phyloP scores from a whole-genome alignment of 2,888 invertebrate genomes.

The Leptopilina syphax region DNA sequence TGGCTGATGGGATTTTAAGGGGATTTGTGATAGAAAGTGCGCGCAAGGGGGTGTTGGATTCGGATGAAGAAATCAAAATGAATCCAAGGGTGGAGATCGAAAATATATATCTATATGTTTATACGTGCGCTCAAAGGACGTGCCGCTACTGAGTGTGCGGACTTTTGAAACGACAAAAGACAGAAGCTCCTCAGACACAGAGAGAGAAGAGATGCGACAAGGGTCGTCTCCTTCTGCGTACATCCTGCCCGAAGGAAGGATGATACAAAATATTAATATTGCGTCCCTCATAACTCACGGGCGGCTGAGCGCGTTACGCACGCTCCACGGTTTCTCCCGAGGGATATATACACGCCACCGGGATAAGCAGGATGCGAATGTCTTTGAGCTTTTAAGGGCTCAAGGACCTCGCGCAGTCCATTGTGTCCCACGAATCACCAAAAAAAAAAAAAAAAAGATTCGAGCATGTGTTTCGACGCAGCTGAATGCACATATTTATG shows the following conservation, averaged over 20 bases:
- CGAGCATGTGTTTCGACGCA: conserved; percentile 68
- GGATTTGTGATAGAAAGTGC: not conserved
- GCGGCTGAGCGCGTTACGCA: conserved; percentile 75
- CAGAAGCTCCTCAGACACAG: conserved; percentile 47
- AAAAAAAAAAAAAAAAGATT: conserved; percentile 25
- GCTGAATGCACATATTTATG: conserved; percentile 69
- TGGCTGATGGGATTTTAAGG: not conserved
- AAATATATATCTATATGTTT: not conserved
- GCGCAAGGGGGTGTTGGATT: not conserved
- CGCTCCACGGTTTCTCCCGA: conserved; percentile 74
- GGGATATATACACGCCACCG: conserved; percentile 65
- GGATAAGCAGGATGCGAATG: conserved; percentile 72
- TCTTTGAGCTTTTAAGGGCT: conserved; percentile 69
- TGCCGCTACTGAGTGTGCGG: conserved; percentile 17
- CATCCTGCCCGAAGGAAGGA: conserved; percentile 69
- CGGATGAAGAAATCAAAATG: conserved; percentile 37
- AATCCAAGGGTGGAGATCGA: conserved; percentile 23
- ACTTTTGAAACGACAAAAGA: conserved; percentile 71
- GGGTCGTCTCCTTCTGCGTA: conserved; percentile 33
- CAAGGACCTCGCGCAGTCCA: conserved; percentile 58
- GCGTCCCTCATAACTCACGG: conserved; percentile 77
- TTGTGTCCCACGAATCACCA: conserved; percentile 61
- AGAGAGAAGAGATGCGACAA: conserved; percentile 5
- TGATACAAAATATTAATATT: conserved; percentile 77
- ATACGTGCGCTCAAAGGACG: conserved; percentile 18